Percentiles rank a stretch among this genome's conserved stretches.
Conservation (phyloP, 2,888 invertebrate species). For the Cistogaster globosa region DNA sequence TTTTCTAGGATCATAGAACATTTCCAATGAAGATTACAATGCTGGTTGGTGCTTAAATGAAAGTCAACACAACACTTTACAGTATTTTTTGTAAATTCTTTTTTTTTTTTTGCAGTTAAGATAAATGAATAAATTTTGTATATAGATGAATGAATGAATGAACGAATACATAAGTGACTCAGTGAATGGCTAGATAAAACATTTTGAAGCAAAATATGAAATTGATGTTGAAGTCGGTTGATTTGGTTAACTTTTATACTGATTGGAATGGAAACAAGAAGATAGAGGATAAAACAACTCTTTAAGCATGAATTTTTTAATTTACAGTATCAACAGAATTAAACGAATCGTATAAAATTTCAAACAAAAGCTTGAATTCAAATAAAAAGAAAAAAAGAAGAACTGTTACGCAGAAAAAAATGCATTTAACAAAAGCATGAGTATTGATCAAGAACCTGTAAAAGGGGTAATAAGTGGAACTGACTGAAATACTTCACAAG, state of each 20-base stretch:
- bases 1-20: slow-evolving; percentile 15
- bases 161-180: slow-evolving; percentile 4
- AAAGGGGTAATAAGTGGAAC: neutral
- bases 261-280: neutral
- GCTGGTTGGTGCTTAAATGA: slow-evolving; percentile 59
- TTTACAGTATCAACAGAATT: slow-evolving; percentile 81
- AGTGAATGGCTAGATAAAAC: slow-evolving; percentile 35
- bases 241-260: slow-evolving; percentile 48
- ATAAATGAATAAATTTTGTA: slow-evolving; percentile 65
- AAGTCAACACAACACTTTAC: slow-evolving; percentile 62
- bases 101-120: slow-evolving; percentile 40
- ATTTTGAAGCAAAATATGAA: neutral
- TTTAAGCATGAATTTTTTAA: slow-evolving; percentile 80
- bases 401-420: neutral
- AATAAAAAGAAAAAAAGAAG: slow-evolving; percentile 15
- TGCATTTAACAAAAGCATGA: neutral
- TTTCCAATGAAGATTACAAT: slow-evolving; percentile 57
- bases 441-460: too few species aligned
- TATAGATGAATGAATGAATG: slow-evolving; percentile 13
- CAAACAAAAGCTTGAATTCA: slow-evolving; percentile 68
- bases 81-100: neutral
- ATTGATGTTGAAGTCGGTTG: slow-evolving; percentile 47
- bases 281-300: slow-evolving; percentile 73
- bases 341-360: slow-evolving; percentile 79
- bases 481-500: neutral